Percentiles rank a stretch among this genome's conserved stretches.
Evolutionary conservation across 2,888 invertebrate species (phyloP).

Genomic region (Spisula solida): DNA sequence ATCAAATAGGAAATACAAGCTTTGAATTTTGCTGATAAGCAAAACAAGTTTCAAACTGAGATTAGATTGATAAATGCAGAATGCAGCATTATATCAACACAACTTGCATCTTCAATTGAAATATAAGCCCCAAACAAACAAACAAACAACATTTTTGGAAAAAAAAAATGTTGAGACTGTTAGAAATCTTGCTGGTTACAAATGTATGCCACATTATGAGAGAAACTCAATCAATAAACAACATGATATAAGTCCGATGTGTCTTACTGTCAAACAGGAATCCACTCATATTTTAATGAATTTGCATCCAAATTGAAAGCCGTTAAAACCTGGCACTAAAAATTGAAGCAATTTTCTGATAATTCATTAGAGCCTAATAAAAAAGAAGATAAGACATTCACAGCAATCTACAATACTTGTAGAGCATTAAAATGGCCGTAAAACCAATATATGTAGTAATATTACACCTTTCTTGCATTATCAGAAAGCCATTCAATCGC

Average conservation of each 20-base stretch:
- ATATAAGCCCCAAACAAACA: too few species aligned
- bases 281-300: not conserved
- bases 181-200: too few species aligned
- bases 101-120: too few species aligned
- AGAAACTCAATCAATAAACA: not conserved
- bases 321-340: conserved; percentile 16
- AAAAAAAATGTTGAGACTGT: too few species aligned
- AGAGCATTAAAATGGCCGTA: not conserved
- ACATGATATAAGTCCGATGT: not conserved
- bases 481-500: not conserved
- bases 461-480: not conserved
- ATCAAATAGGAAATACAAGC: too few species aligned
- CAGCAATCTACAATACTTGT: not conserved
- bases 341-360: conserved; percentile 5
- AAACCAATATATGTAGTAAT: not conserved
- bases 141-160: too few species aligned
- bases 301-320: conserved; percentile 11
- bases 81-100: too few species aligned
- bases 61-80: too few species aligned
- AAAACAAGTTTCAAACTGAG: too few species aligned
- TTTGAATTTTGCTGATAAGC: too few species aligned
- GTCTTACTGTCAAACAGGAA: not conserved
- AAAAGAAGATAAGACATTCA: not conserved
- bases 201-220: not conserved
- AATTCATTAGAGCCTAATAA: conserved; percentile 1